Evolutionary conservation across 2,888 invertebrate species (phyloP), one percentile per base, ranked within the genome.

Genomic region (Tethea ocularis): DNA sequence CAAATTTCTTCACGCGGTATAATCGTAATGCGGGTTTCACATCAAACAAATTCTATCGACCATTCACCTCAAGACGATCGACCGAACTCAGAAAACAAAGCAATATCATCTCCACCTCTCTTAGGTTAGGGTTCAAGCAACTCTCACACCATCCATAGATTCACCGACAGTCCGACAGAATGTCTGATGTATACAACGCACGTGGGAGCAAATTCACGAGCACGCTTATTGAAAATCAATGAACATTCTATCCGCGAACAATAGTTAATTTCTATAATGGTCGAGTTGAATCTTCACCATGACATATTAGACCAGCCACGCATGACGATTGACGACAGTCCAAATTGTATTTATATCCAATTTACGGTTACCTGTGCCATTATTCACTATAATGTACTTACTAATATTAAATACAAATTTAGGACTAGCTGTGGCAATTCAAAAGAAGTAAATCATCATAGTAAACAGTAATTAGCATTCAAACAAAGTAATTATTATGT

Each of bases 211-310:
- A 53, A 10, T 24, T 53, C 26, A 53, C 29, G 17, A 13, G 54
- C 22, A 26, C 29, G 53, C 10, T 17, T 29, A 20, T 20, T 33
- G 7, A 53, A 53, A 53, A 69, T 72, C 64, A 77, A 74, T 76
- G 53, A 68, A 60, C 62, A 61, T 64, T 61, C 61, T 70, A 67
- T 75, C 66, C 67, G 71, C 69, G 71, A 77, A 78, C 78, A 80
- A 81, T 77, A 72, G 74, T 75, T 69, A 68, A 75, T 74, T 71
- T 63, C 60, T 75, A 68, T 71, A 69, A 69, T 71, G 74, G 65
- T 61, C 57, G 64, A 78, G 74, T 78, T 72, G 72, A 76, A 76
- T 76, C 71, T 74, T 75, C 69, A 71, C 61, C 69, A 73, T 69
- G 74, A 71, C 69, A 68, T 66, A 69, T 74, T 64, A 68, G 62